Evolutionary conservation across 2,797 vertebrate genomes (phyloP).

Genomic region (Galago senegalensis): DNA sequence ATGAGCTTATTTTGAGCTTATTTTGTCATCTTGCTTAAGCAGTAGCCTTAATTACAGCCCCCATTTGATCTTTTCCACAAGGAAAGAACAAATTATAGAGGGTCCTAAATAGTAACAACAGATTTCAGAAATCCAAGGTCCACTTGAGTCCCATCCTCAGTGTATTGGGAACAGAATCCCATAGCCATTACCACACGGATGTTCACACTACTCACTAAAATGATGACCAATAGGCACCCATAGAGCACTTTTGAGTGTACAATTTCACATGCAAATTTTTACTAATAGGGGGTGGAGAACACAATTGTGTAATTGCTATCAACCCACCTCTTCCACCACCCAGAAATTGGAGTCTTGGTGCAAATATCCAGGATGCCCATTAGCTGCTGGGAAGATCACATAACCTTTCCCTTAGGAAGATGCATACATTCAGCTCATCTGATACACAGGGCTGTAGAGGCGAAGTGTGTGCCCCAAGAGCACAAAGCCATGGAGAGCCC

Average conservation of each 20-base stretch:
- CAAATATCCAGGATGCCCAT: neutral
- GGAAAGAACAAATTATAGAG: neutral
- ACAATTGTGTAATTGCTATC: rapidly evolving
- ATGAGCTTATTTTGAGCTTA: neutral
- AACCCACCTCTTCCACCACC: neutral
- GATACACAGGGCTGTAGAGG: too few species aligned
- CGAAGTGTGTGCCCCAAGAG: neutral
- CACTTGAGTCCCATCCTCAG: neutral
- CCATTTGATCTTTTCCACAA: conserved; percentile 20
- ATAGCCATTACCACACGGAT: neutral
- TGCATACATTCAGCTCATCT: neutral
- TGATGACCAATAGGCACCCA: too few species aligned
- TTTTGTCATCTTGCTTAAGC: conserved; percentile 33
- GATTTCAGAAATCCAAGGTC: neutral
- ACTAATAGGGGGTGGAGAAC: neutral
- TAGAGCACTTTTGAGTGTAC: neutral
- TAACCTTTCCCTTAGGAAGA: neutral
- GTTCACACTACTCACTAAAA: neutral
- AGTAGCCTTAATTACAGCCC: neutral
- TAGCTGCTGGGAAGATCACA: neutral
- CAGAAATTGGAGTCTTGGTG: neutral
- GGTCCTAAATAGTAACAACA: neutral
- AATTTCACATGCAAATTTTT: neutral
- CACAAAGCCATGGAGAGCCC: neutral
- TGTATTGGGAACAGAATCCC: neutral